These are phyloP conservation scores for Metridium senile DNA, from an alignment of 92 coral and sea anemone genomes.

Conservation along the genomic window DNA sequence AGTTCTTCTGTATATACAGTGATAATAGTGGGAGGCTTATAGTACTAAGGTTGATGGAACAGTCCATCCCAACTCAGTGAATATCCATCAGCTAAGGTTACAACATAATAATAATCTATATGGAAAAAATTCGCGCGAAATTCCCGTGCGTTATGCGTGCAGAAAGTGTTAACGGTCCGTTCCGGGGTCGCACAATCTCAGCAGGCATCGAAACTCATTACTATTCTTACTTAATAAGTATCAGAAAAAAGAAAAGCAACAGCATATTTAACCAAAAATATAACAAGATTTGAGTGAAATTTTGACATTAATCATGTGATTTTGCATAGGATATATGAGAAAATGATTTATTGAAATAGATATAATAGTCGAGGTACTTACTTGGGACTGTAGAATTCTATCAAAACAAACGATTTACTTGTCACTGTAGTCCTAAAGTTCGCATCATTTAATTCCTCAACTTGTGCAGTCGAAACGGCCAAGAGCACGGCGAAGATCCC, in stretches of 20 bases:
- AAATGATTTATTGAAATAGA: neutral
- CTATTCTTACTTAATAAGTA: constrained; percentile 4
- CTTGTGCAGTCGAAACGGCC: constrained; percentile 23
- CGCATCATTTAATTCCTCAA: constrained; percentile 25
- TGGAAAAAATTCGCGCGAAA: neutral
- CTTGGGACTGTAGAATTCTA: constrained; percentile 43
- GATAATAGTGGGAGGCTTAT: neutral
- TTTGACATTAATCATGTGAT: neutral
- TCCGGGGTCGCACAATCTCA: constrained; percentile 1
- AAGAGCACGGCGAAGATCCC: constrained; percentile 2
- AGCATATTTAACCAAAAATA: neutral
- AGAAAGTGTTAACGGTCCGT: neutral
- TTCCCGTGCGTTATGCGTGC: neutral
- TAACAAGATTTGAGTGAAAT: neutral
- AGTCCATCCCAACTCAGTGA: neutral
- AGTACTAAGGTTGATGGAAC: neutral
- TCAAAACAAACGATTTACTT: constrained; percentile 15
- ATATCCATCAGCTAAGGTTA: neutral
- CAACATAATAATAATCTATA: neutral
- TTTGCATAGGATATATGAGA: neutral
- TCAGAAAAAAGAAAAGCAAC: neutral
- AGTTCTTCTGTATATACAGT: neutral
- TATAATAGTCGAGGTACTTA: constrained; percentile 4
- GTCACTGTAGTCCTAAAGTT: constrained; percentile 19
- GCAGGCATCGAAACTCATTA: neutral